phyloP scores from a whole-genome alignment of 2,888 invertebrate species.

The Galerucella pusilla region DNA sequence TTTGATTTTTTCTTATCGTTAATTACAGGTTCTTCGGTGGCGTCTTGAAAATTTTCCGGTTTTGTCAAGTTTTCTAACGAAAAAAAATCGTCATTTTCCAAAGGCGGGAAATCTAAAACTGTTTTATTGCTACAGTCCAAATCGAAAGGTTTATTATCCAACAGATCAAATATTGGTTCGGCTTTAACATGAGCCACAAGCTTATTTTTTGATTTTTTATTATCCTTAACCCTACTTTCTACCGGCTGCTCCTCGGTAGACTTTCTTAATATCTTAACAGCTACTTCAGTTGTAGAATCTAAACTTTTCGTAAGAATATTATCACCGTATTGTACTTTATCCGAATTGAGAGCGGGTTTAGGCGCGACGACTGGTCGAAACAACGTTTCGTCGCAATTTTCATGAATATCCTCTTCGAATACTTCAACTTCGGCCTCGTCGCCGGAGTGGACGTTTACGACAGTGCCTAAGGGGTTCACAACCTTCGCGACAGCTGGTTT shows the following conservation, averaged over 20 bases:
- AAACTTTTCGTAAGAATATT: conserved; percentile 55
- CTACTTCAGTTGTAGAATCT: conserved; percentile 54
- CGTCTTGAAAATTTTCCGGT: conserved; percentile 53
- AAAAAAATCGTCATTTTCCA: conserved; percentile 53
- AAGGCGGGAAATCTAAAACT: conserved; percentile 48
- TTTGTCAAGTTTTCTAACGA: conserved; percentile 50
- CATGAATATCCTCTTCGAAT: conserved; percentile 65
- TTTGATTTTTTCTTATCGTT: conserved; percentile 30
- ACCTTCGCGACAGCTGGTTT: conserved; percentile 72
- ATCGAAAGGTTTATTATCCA: conserved; percentile 26
- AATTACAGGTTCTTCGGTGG: conserved; percentile 44
- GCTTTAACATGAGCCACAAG: conserved; percentile 32
- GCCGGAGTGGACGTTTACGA: conserved; percentile 69
- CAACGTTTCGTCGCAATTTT: conserved; percentile 75
- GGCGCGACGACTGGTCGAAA: conserved; percentile 75
- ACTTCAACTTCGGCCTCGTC: conserved; percentile 58
- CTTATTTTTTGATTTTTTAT: conserved; percentile 35
- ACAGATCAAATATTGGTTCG: conserved; percentile 35
- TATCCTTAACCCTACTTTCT: conserved; percentile 20
- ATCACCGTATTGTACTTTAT: conserved; percentile 43
- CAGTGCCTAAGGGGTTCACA: conserved; percentile 82
- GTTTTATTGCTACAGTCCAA: conserved; percentile 27
- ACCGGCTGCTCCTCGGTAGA: conserved; percentile 38
- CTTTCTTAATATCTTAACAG: conserved; percentile 51
- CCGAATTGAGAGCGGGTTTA: conserved; percentile 60